A percentile compares a stretch with the other conserved stretches of the same genome.
Evolutionary conservation across 2,797 vertebrate genomes (phyloP).

Genomic region (Muscicapa striata): DNA sequence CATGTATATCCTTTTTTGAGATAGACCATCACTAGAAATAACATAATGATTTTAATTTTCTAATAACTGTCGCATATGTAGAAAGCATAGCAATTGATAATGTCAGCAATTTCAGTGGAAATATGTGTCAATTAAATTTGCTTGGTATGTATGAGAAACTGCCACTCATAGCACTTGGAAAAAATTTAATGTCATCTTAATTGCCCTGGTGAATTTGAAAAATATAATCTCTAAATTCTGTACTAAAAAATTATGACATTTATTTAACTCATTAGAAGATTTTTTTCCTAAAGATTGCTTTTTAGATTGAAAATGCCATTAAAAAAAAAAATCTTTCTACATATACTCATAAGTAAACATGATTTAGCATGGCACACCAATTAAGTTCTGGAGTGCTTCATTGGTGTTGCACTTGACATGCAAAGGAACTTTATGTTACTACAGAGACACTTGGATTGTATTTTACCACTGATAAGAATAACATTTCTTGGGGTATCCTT

Average conservation of each 20-base stretch:
- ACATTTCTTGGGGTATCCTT: not conserved
- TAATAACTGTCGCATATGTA: not conserved
- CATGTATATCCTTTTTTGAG: not conserved
- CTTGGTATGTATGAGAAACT: not conserved
- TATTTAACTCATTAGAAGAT: not conserved
- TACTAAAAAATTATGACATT: not conserved
- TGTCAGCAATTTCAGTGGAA: conserved; percentile 20
- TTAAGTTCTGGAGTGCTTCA: not conserved
- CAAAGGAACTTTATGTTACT: not conserved
- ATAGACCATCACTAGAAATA: not conserved
- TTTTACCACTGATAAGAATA: not conserved
- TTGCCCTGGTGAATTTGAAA: conserved; percentile 1
- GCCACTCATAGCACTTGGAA: not conserved
- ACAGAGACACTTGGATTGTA: not conserved
- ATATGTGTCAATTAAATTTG: conserved; percentile 31
- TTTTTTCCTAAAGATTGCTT: not conserved
- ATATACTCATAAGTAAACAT: not conserved
- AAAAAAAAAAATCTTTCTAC: not conserved
- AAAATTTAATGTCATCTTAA: conserved; percentile 11
- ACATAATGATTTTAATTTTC: conserved; percentile 55
- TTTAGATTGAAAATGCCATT: not conserved
- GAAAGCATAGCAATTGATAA: conserved; percentile 5
- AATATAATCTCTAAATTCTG: not conserved
- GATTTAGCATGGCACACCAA: not conserved
- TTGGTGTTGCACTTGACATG: not conserved